phyloP scores from a whole-genome alignment of 1,140 invertebrate genomes.

The Drosophila orena region DNA sequence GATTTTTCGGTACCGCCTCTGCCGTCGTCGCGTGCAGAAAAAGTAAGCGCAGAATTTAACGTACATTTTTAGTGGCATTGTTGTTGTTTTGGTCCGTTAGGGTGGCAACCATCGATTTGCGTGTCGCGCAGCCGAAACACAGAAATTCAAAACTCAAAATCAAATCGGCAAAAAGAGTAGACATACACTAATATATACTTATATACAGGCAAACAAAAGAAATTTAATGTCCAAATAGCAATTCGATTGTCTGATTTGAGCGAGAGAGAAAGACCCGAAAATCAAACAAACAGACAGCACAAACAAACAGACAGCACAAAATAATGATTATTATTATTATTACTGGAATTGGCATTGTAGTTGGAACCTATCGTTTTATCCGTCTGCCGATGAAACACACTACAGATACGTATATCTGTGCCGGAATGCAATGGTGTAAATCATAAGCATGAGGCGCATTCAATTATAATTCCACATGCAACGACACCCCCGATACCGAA shows the following conservation, averaged over 20 bases:
- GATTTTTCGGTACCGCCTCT: slow-evolving; percentile 29
- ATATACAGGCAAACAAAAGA: slow-evolving; percentile 41
- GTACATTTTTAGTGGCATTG: slow-evolving; percentile 48
- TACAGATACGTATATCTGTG: not conserved
- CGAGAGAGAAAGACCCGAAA: not conserved
- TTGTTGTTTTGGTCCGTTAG: slow-evolving; percentile 33
- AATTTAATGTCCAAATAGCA: slow-evolving; percentile 66
- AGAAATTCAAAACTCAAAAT: slow-evolving; percentile 31
- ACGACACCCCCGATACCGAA: slow-evolving; percentile 16
- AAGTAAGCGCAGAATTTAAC: slow-evolving; percentile 74
- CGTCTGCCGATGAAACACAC: not conserved
- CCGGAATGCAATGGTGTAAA: slow-evolving; percentile 26
- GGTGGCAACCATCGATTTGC: slow-evolving; percentile 82
- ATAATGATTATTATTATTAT: slow-evolving; percentile 32
- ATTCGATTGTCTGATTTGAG: slow-evolving; percentile 31
- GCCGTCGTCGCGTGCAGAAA: slow-evolving; percentile 64
- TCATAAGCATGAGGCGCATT: slow-evolving; percentile 11
- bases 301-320: not conserved
- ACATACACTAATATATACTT: too few relatives aligned
- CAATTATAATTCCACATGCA: slow-evolving; percentile 31
- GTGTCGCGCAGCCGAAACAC: slow-evolving; percentile 66
- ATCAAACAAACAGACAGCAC: not conserved
- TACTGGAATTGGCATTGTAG: slow-evolving; percentile 7
- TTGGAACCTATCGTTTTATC: slow-evolving; percentile 19
- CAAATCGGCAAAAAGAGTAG: slow-evolving; percentile 20